phyloP scores from a whole-genome alignment of 2,113 vertebrate genomes.

The Nanger granti region DNA sequence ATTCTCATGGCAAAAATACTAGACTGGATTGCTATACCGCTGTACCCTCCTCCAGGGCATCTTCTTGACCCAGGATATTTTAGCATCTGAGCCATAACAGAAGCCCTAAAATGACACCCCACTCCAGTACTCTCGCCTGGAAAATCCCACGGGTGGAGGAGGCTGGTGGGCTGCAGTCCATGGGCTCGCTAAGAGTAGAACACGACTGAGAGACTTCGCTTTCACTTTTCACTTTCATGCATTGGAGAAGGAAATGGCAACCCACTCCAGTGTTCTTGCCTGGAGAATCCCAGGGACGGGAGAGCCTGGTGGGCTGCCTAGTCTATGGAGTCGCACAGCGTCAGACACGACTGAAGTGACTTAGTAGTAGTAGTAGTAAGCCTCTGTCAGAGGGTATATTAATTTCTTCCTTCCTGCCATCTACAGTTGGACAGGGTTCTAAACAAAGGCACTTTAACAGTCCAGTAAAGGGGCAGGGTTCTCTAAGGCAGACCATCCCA shows the following conservation, averaged over 20 bases:
- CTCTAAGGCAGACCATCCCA: background rate
- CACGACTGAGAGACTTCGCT: too few species aligned
- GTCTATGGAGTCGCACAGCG: too few species aligned
- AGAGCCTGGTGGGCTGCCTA: too few species aligned
- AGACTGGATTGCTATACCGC: background rate
- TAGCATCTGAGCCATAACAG: background rate
- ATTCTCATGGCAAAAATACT: background rate
- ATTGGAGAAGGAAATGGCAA: too few species aligned
- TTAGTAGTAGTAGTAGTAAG: background rate
- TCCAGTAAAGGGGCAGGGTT: background rate
- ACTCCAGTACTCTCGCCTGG: too few species aligned
- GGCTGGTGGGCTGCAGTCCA: too few species aligned
- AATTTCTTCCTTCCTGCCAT: background rate
- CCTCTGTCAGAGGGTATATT: background rate
- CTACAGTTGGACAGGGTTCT: background rate
- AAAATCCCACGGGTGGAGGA: too few species aligned
- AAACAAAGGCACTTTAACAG: background rate
- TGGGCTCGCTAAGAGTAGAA: too few species aligned
- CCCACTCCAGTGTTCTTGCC: too few species aligned
- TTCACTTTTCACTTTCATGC: too few species aligned
- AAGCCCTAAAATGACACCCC: background rate
- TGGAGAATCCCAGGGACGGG: too few species aligned
- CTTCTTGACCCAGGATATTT: background rate
- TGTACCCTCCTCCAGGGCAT: background rate
- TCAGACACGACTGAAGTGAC: too few species aligned